These are phyloP conservation scores for Caracal caracal DNA, from an alignment of 2,113 vertebrate genomes.

Conservation along the genomic window DNA sequence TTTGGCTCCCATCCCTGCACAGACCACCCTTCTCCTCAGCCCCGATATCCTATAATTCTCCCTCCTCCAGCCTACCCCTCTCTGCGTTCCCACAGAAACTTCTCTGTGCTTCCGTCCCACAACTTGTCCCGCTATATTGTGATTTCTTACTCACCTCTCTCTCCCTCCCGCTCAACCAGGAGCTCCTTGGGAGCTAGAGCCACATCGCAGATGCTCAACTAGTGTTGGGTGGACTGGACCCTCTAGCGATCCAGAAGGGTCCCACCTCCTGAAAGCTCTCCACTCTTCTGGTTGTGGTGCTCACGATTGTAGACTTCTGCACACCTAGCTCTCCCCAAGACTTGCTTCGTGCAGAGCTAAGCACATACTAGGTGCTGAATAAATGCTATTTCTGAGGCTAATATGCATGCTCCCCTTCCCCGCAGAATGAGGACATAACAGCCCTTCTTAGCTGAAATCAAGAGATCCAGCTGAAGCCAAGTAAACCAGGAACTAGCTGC, in stretches of 20 bases:
- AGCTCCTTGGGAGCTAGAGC: not conserved
- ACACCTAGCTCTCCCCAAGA: not conserved
- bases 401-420: not conserved
- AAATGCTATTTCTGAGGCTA: not conserved
- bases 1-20: not conserved
- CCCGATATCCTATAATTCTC: not conserved
- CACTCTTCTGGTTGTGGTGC: not conserved
- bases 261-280: not conserved
- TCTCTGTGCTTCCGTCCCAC: not conserved
- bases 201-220: not conserved
- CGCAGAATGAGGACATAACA: not conserved
- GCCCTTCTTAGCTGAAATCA: constrained; percentile 16
- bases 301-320: not conserved
- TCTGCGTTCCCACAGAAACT: not conserved
- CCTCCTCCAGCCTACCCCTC: not conserved
- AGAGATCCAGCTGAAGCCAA: constrained; percentile 24
- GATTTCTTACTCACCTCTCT: not conserved
- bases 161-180: not conserved
- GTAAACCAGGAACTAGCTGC: constrained; percentile 40
- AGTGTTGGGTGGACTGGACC: not conserved
- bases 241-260: not conserved
- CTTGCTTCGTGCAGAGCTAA: not conserved
- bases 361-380: not conserved
- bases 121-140: not conserved
- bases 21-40: not conserved